phyloP scores from a whole-genome alignment of 2,113 vertebrate species.

The Vombatus ursinus region DNA sequence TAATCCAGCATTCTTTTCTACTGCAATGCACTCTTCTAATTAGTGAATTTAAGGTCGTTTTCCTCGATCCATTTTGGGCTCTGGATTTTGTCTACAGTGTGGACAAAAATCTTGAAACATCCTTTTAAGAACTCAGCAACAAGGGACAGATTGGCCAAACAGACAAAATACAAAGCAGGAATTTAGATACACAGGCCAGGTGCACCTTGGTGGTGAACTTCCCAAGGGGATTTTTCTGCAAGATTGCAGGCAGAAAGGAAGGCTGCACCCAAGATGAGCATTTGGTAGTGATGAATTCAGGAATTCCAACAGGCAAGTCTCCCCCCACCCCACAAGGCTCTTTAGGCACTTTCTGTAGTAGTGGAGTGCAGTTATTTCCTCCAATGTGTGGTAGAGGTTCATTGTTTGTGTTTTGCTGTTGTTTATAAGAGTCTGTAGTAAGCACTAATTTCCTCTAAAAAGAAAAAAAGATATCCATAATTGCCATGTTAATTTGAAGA shows the following conservation, averaged over 20 bases:
- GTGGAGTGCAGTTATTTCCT: slow-evolving; percentile 16
- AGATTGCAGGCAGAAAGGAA: not conserved
- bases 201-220: not conserved
- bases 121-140: not conserved
- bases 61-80: not conserved
- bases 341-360: slow-evolving; percentile 11
- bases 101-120: not conserved
- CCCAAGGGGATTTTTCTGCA: not conserved
- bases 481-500: not conserved
- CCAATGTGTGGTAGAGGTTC: not conserved
- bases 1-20: not conserved
- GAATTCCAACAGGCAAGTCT: not conserved
- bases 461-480: not conserved
- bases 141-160: not conserved
- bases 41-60: not conserved
- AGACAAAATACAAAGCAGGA: not conserved
- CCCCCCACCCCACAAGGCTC: not conserved
- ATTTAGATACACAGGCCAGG: not conserved
- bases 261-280: not conserved
- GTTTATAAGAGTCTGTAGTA: slow-evolving; percentile 50
- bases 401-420: slow-evolving; percentile 26
- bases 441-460: slow-evolving; percentile 17
- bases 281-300: not conserved
- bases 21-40: not conserved
- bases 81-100: not conserved